phyloP scores from a whole-genome alignment of 2,113 vertebrate genomes.

The Pseudorectes ferrugineus region DNA sequence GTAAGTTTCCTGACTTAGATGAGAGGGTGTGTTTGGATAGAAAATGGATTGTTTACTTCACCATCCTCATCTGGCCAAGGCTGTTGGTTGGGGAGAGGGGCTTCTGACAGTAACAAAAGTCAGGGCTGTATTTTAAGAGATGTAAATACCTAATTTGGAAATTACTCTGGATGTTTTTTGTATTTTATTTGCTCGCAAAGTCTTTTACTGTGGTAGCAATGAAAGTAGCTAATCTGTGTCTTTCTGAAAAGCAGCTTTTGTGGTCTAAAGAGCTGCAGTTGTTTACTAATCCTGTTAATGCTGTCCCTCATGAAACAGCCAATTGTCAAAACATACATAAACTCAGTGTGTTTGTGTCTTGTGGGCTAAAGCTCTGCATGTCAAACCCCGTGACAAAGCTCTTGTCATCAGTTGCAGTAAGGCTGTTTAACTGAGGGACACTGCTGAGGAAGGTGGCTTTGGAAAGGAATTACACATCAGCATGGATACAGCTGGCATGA shows the following conservation, averaged over 20 bases:
- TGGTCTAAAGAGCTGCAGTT: background rate
- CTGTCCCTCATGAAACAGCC: background rate
- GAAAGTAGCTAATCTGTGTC: background rate
- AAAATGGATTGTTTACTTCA: background rate
- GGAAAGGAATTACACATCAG: background rate
- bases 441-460: background rate
- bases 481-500: rapidly evolving
- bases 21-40: background rate
- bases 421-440: background rate
- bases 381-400: background rate
- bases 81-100: background rate
- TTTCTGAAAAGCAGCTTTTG: background rate
- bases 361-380: background rate
- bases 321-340: background rate
- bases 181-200: background rate
- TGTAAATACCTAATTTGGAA: background rate
- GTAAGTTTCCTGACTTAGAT: background rate
- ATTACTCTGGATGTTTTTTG: background rate
- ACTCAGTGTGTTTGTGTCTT: background rate
- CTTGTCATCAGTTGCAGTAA: background rate
- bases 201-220: background rate
- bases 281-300: background rate
- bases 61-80: background rate
- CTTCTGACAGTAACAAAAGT: background rate
- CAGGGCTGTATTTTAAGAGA: background rate